A percentile compares a stretch with the other conserved stretches of the same genome.
Evolutionary conservation across 2,797 vertebrate species (phyloP).

Genomic region (Molossus alvarezi): DNA sequence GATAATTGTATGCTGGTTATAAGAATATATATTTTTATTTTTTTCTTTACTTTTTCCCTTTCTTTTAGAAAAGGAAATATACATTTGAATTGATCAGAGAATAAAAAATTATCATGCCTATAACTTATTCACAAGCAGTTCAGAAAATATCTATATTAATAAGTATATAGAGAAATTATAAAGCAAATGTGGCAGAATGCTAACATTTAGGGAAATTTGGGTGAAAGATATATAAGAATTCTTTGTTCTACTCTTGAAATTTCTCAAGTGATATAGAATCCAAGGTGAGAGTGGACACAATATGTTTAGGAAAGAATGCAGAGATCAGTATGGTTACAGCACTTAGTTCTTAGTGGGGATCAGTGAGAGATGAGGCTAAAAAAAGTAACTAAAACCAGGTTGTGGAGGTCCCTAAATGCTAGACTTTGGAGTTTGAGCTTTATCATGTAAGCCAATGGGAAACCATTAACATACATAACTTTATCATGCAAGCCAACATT

Average conservation of each 20-base stretch:
- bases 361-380: not conserved
- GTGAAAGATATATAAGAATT: constrained; percentile 32
- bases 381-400: constrained; percentile 20
- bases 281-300: not conserved
- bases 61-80: not conserved
- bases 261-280: not conserved
- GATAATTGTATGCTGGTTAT: constrained; percentile 61
- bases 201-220: not conserved
- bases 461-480: not conserved
- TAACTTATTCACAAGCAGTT: constrained; percentile 37
- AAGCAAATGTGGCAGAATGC: constrained; percentile 54
- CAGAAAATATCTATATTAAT: constrained; percentile 30
- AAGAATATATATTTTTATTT: constrained; percentile 43
- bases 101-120: constrained; percentile 1
- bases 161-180: not conserved
- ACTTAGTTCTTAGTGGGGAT: not conserved
- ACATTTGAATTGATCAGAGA: not conserved
- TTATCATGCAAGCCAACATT: not conserved
- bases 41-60: not conserved
- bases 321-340: not conserved
- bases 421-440: constrained; percentile 23
- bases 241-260: not conserved
- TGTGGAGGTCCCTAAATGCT: not conserved
- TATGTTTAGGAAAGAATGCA: not conserved
- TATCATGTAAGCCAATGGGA: not conserved